These are phyloP conservation scores for Ernsta delagoae DNA, from an alignment of 2,888 invertebrate genomes.

Conservation along the genomic window DNA sequence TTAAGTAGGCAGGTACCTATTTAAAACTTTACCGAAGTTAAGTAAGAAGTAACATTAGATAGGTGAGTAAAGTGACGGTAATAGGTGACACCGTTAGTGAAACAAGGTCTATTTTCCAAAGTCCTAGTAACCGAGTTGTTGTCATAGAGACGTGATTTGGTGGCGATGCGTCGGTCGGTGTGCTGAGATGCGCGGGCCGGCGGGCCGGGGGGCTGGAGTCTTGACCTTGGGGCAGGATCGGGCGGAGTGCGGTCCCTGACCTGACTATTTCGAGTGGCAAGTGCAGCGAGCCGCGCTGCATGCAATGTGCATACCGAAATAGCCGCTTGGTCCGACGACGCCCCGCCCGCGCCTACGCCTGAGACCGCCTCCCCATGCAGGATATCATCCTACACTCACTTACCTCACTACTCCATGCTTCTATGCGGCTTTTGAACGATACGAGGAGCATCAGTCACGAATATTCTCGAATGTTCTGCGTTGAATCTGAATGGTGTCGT, in stretches of 20 bases:
- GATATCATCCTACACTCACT: conserved; percentile 46
- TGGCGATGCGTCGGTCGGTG: conserved; percentile 47
- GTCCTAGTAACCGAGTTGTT: conserved; percentile 50
- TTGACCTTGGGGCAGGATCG: conserved; percentile 85
- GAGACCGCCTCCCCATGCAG: conserved; percentile 53
- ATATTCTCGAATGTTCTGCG: conserved; percentile 29
- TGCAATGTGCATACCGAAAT: conserved; percentile 85
- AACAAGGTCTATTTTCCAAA: conserved; percentile 28
- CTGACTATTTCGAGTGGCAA: conserved; percentile 85
- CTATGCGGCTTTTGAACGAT: neutral
- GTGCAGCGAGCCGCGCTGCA: conserved; percentile 76
- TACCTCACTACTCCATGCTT: conserved; percentile 22
- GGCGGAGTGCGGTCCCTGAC: conserved; percentile 82
- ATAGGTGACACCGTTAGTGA: neutral
- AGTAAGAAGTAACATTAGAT: neutral
- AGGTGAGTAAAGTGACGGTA: neutral
- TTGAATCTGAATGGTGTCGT: conserved; percentile 1
- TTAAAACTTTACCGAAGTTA: too few relatives aligned
- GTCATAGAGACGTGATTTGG: conserved; percentile 54
- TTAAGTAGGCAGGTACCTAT: too few relatives aligned
- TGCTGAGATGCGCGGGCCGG: conserved; percentile 38
- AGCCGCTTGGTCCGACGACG: conserved; percentile 66
- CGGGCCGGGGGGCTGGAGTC: conserved; percentile 63
- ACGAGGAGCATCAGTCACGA: neutral
- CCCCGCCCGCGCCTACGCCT: conserved; percentile 59